Evolutionary conservation across 2,888 invertebrate species (phyloP).

Genomic region (Rhingia campestris): DNA sequence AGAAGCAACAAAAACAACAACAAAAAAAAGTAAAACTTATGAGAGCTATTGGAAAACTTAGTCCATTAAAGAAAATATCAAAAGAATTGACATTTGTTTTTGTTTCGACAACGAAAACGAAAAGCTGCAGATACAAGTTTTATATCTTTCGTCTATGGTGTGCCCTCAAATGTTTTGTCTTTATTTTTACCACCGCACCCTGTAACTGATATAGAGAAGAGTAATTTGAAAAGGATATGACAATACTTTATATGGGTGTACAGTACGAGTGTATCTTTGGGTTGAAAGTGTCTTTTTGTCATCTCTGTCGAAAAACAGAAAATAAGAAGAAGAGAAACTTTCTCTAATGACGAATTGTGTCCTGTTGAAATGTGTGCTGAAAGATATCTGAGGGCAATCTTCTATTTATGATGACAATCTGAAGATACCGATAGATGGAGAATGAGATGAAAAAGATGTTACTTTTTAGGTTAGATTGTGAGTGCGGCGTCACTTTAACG

Average conservation of each 20-base stretch:
- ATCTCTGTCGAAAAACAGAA: neutral
- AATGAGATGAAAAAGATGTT: neutral
- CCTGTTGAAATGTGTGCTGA: constrained; percentile 39
- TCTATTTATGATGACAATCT: constrained; percentile 33
- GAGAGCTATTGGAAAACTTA: constrained; percentile 71
- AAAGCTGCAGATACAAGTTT: neutral
- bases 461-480: neutral
- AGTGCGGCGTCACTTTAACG: too few species aligned
- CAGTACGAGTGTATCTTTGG: constrained; percentile 20
- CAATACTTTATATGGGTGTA: constrained; percentile 36
- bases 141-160: constrained; percentile 21
- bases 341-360: constrained; percentile 49
- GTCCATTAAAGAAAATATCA: constrained; percentile 72
- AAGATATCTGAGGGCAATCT: constrained; percentile 35
- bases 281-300: constrained; percentile 27
- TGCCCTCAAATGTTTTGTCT: constrained; percentile 17
- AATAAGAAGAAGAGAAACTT: constrained; percentile 44
- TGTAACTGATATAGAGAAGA: constrained; percentile 36
- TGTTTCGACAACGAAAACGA: constrained; percentile 24
- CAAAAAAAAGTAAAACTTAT: constrained; percentile 50
- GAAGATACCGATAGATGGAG: neutral
- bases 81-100: constrained; percentile 72
- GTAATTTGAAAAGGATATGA: constrained; percentile 67
- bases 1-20: neutral
- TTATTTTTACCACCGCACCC: constrained; percentile 17